Evolutionary conservation across 1,140 invertebrate genomes (phyloP), one percentile per base, ranked within the genome.

Genomic region (Neodiprion fabricii): DNA sequence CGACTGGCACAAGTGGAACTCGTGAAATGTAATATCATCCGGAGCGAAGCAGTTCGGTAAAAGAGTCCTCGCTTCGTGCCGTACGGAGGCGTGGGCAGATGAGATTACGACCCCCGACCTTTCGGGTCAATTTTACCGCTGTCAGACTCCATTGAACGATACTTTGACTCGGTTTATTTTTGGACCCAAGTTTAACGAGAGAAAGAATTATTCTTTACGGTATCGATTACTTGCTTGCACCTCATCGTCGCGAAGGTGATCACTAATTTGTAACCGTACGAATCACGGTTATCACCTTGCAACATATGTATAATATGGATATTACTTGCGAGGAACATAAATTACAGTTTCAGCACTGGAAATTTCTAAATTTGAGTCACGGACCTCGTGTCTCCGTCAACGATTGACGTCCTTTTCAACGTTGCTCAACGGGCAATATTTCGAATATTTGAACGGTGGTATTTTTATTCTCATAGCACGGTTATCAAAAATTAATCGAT

Each of bases 1-100:
- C 11, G 11, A 61, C 53, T 61, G 53, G 53, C 53, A 61, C 53
- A 61, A 61, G 53, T 61, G n/a, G 53, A 14, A 17, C 53, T 61
- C 53, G 53, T 61, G n/a, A 61, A 61, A 61, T 14, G 53, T 61
- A 61, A 61, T 61, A 17, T 61, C 53, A 61, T 61, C 53, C 53
- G 53, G 53, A 17, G 11, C 53, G 9, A 61, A 61, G 53, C 53
- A 61, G 53, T 61, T 61, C 53, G n/a, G 53, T 61, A 12, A 40
- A 40, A 40, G 28, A 40, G 28, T 40, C 28, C 28, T 40, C 28
- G 28, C 28, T 40, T 40, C 28, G 28, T 40, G 28, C 28, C 28
- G 28, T 40, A 40, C 5, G 28, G 2, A 40, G n/a, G 11, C 53
- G 53, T 61, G 53, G 53, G 53, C 53, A 61, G 53, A 61, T 61